Evolutionary conservation across 2,113 vertebrate species (phyloP).

Genomic region (Lethenteron camtschaticum): DNA sequence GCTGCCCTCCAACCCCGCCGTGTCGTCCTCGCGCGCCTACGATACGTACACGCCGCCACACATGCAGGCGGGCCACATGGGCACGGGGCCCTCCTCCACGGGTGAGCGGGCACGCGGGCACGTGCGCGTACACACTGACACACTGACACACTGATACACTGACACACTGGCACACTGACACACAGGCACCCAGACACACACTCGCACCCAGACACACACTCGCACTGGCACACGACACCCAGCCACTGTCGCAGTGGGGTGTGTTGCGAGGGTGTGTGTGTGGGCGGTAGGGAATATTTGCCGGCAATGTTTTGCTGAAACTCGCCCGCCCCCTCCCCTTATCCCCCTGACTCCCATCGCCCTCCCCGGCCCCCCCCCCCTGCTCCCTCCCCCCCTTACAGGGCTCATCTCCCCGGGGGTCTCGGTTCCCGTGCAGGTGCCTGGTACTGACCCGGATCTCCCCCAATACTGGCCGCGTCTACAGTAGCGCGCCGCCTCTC

Average conservation of each 20-base stretch:
- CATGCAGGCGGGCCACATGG: slow-evolving; percentile 11
- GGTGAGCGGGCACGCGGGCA: slow-evolving; percentile 8
- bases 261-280: too few species aligned
- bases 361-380: background rate
- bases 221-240: too few species aligned
- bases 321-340: background rate
- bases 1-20: slow-evolving; percentile 13
- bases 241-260: too few species aligned
- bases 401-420: slow-evolving; percentile 20
- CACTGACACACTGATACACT: too few species aligned
- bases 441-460: slow-evolving; percentile 31
- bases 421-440: slow-evolving; percentile 37
- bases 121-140: too few species aligned
- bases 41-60: slow-evolving; percentile 15
- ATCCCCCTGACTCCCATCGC: background rate
- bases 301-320: background rate
- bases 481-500: slow-evolving; percentile 16
- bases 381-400: background rate
- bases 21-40: slow-evolving; percentile 12
- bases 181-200: too few species aligned
- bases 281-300: background rate
- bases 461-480: slow-evolving; percentile 43
- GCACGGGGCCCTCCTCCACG: slow-evolving; percentile 12
- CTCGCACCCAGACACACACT: too few species aligned
- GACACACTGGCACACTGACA: too few species aligned